Evolutionary conservation across 2,113 vertebrate species (phyloP).

Genomic region (cat (Felis catus)): F.catus_Fca126_mat1.0 CM031414.1:62415001-62415500

Average conservation of each 20-base stretch:
- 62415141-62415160: neutral
- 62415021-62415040: neutral
- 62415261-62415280: neutral
- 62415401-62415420: neutral
- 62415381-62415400: neutral
- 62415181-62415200: neutral
- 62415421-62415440: neutral
- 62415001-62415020: conserved; percentile 33
- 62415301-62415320: neutral
- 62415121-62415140: neutral
- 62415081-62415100: neutral
- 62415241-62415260: neutral
- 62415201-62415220: neutral
- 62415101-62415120: neutral
- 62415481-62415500: neutral
- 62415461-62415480: neutral
- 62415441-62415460: neutral
- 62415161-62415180: neutral
- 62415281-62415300: neutral
- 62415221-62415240: neutral
- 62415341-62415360: neutral
- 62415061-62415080: neutral
- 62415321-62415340: neutral
- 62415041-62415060: neutral
- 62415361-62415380: rapidly evolving